Evolutionary conservation across 2,797 vertebrate species (phyloP), one percentile per base, ranked within the genome.

Genomic region (Notolepis coatsorum): DNA sequence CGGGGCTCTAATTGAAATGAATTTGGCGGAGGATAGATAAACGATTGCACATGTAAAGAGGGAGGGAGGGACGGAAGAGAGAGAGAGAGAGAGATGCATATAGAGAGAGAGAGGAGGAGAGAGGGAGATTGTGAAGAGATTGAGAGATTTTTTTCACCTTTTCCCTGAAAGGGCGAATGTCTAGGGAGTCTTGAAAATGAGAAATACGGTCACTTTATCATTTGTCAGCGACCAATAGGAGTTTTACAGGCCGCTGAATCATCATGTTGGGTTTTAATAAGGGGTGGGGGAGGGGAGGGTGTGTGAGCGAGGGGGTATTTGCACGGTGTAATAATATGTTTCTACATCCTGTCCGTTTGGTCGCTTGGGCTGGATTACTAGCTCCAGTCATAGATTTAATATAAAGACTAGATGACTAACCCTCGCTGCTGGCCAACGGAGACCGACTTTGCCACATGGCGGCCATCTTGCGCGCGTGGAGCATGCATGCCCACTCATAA

Each of bases 1-100:
- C 64, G 6, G 67, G 48, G 65, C 53, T 80, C 85, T 91, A 92
- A 91, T 91, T 92, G 88, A 91, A 93, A 93, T 91, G 84, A 90
- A 91, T 92, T 91, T 86, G 78, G 82, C 71, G 67, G 75, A 52
- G 57, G 82, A 88, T 69, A 88, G 81, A 91, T 88, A 86, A 87
- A 91, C 67, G 84, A 86, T 81, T 77, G 84, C 73, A 88, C 84
- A 81, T 78, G 81, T 81, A 84, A 84, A 88, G 49, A 15, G 17
- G 27, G 33, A 10, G 39, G 45, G n/a, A 23, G 15, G 23, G 23
- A 1, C 23, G 74, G 75, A 68, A 46, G 61, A 65, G 56, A 42
- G 65, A 9, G 69, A 68, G 62, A 59, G 66, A 67, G 70, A 48
- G 39, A 61, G 70, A 69, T 66, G 57, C 68, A 66, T 52, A 52